Base-by-base conservation (phyloP, 2,797 vertebrate species). In the Melanotaenia parkinsoni region DNA sequence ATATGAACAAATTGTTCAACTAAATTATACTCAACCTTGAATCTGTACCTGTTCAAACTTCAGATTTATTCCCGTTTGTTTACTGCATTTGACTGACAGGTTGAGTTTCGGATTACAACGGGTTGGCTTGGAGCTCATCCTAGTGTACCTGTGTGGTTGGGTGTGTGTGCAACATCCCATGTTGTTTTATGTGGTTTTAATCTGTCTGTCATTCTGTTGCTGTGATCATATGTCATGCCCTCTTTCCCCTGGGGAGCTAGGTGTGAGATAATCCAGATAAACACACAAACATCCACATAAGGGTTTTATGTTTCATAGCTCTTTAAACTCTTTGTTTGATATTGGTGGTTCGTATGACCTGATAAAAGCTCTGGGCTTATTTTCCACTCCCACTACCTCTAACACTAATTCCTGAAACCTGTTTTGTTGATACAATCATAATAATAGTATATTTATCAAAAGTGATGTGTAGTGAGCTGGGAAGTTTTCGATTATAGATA, bases 181-280 rank as follows among this genome's bases (percentile, higher is more conserved):
- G 11, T 58, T 64, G 54, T 75, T 76, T 57, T 73, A 30, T 79
- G 67, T 66, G 16, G 40, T 50, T 76, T 8, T 78, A 82, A 87
- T 88, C 79, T 72, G 40, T 70, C 61, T 63, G 61, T 79, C 72
- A 63, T 51, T 26, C 38, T 84, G 65, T 40, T 70, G 56, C 28
- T 71, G 33, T 79, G 82, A 84, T 89, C 81, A 85, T 65, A 81
- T 43, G 38, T 56, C 13, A 74, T 72, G 66, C 74, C 67, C 68
- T 51, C 47, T 73, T 72, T 79, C 58, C 37, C 66, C 51, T 47
- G 40, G 37, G 30, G 70, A 0, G 32, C 54, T 45, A 76, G 65
- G 76, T 85, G 86, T 82, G 77, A 74, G 65, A 82, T 88, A 86
- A 84, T 87, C 85, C 74, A 72, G 58, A 77, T 71, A 70, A 63